A percentile compares a stretch with the other conserved stretches of the same genome.
phyloP scores from a whole-genome alignment of 2,888 invertebrate genomes.

The Theodoxus fluviatilis region DNA sequence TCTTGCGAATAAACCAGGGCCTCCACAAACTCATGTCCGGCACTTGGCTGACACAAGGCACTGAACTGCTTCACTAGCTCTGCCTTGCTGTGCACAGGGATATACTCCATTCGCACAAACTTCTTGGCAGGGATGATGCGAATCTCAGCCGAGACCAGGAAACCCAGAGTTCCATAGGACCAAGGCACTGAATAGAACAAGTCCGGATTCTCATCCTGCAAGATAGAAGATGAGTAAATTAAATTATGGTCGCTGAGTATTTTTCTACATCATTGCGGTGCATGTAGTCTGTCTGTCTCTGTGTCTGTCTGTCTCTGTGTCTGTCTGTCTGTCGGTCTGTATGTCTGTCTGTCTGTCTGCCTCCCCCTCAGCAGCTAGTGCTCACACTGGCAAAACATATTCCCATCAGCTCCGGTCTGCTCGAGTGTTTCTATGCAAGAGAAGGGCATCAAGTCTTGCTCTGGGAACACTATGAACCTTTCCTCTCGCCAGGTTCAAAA shows the following conservation, averaged over 20 bases:
- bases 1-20: conserved; percentile 74
- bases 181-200: conserved; percentile 82
- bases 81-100: conserved; percentile 68
- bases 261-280: neutral
- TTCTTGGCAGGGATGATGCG: conserved; percentile 78
- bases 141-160: conserved; percentile 77
- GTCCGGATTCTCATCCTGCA: conserved; percentile 75
- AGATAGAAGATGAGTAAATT: neutral
- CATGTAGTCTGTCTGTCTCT: neutral
- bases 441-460: too few species aligned
- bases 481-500: too few species aligned
- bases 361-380: too few species aligned
- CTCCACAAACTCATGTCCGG: conserved; percentile 78
- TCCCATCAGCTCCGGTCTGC: too few species aligned
- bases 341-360: too few species aligned
- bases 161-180: conserved; percentile 86
- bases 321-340: too few species aligned
- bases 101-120: conserved; percentile 72
- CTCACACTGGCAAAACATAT: too few species aligned
- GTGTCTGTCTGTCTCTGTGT: too few species aligned
- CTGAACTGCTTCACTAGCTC: conserved; percentile 65
- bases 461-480: too few species aligned
- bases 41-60: conserved; percentile 68
- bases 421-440: too few species aligned
- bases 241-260: neutral